phyloP scores from a whole-genome alignment of 2,888 invertebrate species.

The Holacanthella duospinosa region DNA sequence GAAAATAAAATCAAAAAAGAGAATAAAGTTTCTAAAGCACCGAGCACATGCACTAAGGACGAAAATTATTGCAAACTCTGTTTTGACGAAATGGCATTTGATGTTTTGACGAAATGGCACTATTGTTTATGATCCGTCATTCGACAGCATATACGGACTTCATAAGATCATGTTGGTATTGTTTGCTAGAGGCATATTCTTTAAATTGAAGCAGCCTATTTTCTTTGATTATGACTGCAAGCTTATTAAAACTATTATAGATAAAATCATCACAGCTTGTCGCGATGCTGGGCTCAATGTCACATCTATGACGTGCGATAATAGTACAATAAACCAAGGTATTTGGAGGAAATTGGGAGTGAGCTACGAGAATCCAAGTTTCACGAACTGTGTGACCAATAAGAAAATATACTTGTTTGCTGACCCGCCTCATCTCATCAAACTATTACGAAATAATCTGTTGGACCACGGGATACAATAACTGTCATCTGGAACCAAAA shows the following conservation, averaged over 20 bases:
- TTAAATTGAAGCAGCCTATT: neutral
- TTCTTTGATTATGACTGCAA: neutral
- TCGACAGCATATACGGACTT: neutral
- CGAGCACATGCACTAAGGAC: no score
- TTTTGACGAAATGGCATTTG: no score
- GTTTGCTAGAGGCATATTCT: neutral
- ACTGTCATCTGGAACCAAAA: neutral
- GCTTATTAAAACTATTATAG: neutral
- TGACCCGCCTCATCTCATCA: conserved; percentile 2
- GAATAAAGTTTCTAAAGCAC: no score
- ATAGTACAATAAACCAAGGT: neutral
- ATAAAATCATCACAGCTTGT: neutral
- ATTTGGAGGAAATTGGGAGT: neutral
- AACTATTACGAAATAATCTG: conserved; percentile 1
- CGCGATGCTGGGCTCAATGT: neutral
- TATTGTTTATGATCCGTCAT: neutral
- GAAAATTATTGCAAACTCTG: no score
- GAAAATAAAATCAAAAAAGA: no score
- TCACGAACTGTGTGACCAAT: neutral
- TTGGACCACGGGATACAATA: neutral
- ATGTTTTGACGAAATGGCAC: conserved; percentile 1
- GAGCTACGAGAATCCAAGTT: neutral
- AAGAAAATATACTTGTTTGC: neutral
- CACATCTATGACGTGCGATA: neutral
- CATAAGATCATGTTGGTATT: neutral